Evolutionary conservation across 2,888 invertebrate species (phyloP).

Genomic region (Clunio marinus): DNA sequence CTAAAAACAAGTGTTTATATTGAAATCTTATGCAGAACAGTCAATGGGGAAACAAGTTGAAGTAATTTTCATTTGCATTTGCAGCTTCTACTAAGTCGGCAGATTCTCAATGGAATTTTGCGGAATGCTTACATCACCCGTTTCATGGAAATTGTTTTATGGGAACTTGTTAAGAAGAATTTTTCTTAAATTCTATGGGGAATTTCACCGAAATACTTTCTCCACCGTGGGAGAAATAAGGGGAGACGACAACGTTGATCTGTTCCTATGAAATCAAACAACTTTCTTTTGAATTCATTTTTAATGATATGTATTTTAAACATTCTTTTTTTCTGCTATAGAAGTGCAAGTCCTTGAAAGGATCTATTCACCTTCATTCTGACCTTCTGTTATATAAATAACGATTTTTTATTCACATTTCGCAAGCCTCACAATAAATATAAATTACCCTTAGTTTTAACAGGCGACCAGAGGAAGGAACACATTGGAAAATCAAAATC

Average conservation of each 20-base stretch:
- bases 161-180: constrained; percentile 32
- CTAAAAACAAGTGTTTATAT: constrained; percentile 33
- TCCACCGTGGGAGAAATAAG: background rate
- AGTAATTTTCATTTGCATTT: constrained; percentile 25
- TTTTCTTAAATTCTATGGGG: constrained; percentile 36
- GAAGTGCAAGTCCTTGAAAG: constrained; percentile 25
- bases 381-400: constrained; percentile 35
- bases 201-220: background rate
- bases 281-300: too few relatives aligned
- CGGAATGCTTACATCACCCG: background rate
- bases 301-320: too few relatives aligned
- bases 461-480: constrained; percentile 8
- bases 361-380: constrained; percentile 26
- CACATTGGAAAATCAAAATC: background rate
- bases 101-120: background rate
- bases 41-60: background rate
- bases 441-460: constrained; percentile 36
- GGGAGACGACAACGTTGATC: background rate
- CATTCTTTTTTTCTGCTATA: constrained; percentile 7
- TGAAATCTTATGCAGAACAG: constrained; percentile 32
- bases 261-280: background rate
- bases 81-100: constrained; percentile 15
- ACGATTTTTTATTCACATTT: constrained; percentile 35
- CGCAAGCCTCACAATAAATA: constrained; percentile 33
- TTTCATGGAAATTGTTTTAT: constrained; percentile 7